Evolutionary conservation across 2,113 vertebrate genomes (phyloP).

Genomic region (Leiothrix lutea): DNA sequence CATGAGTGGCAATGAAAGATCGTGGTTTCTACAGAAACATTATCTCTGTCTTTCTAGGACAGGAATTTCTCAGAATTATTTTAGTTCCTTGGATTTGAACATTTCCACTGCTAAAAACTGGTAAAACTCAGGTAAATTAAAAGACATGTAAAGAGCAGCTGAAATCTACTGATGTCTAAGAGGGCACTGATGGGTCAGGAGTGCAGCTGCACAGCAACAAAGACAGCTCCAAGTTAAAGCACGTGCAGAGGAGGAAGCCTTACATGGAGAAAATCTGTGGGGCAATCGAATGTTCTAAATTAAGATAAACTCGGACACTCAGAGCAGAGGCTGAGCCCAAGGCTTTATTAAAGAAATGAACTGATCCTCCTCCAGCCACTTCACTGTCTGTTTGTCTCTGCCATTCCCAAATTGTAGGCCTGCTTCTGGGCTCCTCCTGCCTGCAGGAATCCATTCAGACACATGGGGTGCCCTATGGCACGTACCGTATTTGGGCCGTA

Average conservation of each 20-base stretch:
- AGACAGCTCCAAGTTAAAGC: not conserved
- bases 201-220: rapidly evolving
- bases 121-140: not conserved
- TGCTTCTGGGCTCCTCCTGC: not conserved
- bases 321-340: not conserved
- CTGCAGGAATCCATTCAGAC: not conserved
- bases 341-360: not conserved
- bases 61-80: not conserved
- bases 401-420: not conserved
- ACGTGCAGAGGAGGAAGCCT: not conserved
- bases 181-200: not conserved
- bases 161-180: not conserved
- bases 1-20: not conserved
- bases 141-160: not conserved
- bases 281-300: not conserved
- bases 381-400: not conserved
- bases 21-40: not conserved
- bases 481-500: slow-evolving; percentile 86
- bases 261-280: not conserved
- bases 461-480: not conserved
- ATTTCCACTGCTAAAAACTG: not conserved
- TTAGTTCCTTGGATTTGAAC: not conserved
- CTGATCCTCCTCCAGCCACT: not conserved
- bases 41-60: not conserved
- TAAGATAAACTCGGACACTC: not conserved